Conservation (phyloP, 2,797 vertebrate genomes). For the Eulemur coronatus region DNA sequence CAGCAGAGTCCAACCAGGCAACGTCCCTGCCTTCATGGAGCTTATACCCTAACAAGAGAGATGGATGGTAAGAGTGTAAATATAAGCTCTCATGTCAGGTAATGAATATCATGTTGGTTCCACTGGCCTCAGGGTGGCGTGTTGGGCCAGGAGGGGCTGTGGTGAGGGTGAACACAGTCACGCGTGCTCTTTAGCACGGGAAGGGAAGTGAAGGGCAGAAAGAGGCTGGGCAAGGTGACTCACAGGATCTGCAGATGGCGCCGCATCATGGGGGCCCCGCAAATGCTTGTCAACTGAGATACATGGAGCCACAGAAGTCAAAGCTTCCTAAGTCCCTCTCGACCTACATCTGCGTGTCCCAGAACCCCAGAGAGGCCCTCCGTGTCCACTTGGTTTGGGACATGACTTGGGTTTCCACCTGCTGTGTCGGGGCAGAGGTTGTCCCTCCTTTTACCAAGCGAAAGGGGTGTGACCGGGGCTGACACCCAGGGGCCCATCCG, state of each 20-base stretch:
- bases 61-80: neutral
- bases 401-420: neutral
- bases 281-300: neutral
- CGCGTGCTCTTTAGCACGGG: neutral
- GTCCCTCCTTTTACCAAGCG: neutral
- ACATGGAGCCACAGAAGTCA: neutral
- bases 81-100: fast-evolving
- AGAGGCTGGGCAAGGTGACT: neutral
- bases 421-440: neutral
- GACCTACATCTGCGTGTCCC: neutral
- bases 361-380: neutral
- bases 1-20: neutral
- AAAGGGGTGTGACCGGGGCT: fast-evolving
- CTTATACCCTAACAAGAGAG: neutral
- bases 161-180: neutral
- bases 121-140: neutral
- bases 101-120: fast-evolving
- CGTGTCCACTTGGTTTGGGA: neutral
- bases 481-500: neutral
- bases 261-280: fast-evolving
- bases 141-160: neutral
- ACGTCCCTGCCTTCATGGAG: neutral
- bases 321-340: neutral
- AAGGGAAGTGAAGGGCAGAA: neutral
- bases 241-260: neutral